Evolutionary conservation across 2,113 vertebrate genomes (phyloP), one percentile per base, ranked within the genome.

Genomic region (Phalacrocorax carbo): DNA sequence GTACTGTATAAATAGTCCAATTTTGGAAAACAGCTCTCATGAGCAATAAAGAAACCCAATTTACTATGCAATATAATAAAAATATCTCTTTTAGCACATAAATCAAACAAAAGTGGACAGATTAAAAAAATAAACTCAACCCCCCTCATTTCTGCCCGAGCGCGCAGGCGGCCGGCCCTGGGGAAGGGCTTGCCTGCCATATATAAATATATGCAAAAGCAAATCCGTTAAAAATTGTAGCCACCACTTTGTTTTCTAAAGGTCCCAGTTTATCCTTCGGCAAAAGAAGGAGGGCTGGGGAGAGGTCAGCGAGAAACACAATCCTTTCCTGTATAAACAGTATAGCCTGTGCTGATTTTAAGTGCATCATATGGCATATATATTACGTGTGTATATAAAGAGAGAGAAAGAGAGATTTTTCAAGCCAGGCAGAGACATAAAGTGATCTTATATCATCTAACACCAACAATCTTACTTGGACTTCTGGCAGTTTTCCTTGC

Each of bases 401-500:
- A 75, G 38, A 76, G 66, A 80, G 69, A 68, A 54, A 81, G 13
- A 54, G 83, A 88, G 75, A 94, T 97, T 97, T 97, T 88, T 95
- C 87, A 97, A 97, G 96, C 62, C 88, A 90, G 86, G 62, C 68
- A 88, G 94, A 97, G 96, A 97, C 96, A 97, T 79, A 78, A 95
- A 95, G 72, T 13, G 46, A 95, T 96, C 93, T 89, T 98, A 71
- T 97, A 97, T 98, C 93, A 98, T 97, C 96, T 96, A 97, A 97
- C 93, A 91, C 94, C 96, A 98, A 97, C 97, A 97, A 90, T 69
- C 57, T 36, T 52, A 76, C 91, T 97, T n/a, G 75, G 91, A 94
- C 83, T 96, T 49, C 58, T 98, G 97, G 97, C 96, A 94, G 93
- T 76, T 93, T 88, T 86, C 95, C 95, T 87, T 30, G 34, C 65